A percentile compares a stretch with the other conserved stretches of the same genome.
Conservation (phyloP, 1,140 invertebrate species). For the Drosophila pseudoananassae region DNA sequence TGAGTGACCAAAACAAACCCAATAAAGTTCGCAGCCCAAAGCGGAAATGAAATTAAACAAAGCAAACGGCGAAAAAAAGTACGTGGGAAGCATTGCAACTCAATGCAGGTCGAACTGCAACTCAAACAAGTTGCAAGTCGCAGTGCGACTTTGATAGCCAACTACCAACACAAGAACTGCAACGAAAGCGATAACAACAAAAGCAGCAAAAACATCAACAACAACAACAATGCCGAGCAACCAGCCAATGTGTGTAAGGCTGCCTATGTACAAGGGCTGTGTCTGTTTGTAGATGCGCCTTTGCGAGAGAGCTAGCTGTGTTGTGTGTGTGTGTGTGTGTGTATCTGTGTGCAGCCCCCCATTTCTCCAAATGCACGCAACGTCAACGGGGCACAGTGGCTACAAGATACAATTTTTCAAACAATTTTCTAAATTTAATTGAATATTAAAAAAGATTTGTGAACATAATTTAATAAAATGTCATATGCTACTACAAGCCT, state of each 20-base stretch:
- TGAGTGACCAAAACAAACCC: slow-evolving; percentile 64
- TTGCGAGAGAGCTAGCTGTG: slow-evolving; percentile 17
- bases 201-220: neutral
- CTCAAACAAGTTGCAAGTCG: slow-evolving; percentile 26
- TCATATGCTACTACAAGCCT: too few species aligned
- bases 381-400: slow-evolving; percentile 46
- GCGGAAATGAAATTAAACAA: slow-evolving; percentile 29
- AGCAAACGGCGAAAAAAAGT: slow-evolving; percentile 13
- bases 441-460: neutral
- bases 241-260: slow-evolving; percentile 78
- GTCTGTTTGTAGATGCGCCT: slow-evolving; percentile 44
- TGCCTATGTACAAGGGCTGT: slow-evolving; percentile 67
- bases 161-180: slow-evolving; percentile 55
- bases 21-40: slow-evolving; percentile 26
- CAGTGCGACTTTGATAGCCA: slow-evolving; percentile 37
- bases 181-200: slow-evolving; percentile 40
- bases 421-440: neutral
- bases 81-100: slow-evolving; percentile 38
- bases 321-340: slow-evolving; percentile 17
- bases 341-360: slow-evolving; percentile 64
- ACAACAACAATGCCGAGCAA: slow-evolving; percentile 36
- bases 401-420: neutral
- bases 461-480: too few species aligned
- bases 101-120: slow-evolving; percentile 10
- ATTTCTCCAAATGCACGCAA: slow-evolving; percentile 77